Evolutionary conservation across 2,113 vertebrate genomes (phyloP), one percentile per base, ranked within the genome.

Genomic region (Pteruthius melanotis): DNA sequence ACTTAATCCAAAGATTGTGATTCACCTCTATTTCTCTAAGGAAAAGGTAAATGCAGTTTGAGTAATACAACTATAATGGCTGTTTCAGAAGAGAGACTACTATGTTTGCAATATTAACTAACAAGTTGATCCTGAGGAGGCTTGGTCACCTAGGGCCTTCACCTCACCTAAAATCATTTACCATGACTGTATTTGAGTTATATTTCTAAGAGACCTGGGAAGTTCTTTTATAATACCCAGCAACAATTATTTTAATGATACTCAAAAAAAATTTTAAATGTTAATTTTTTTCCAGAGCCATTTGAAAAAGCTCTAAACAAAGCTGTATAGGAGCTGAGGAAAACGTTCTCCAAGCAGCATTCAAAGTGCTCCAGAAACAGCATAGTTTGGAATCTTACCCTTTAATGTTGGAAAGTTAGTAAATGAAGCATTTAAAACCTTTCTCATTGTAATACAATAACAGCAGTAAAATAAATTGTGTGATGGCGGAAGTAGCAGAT

Each of bases 301-400:
- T 84, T 74, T 93, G 45, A 70, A 52, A 66, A 87, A 95, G 16
- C 13, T 61, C 10, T 44, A 65, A 77, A 61, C 12, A 77, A 64
- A 83, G 8, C 8, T 27, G 11, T 72, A 18, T 4, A 74, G 17
- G 19, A 54, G 4, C 11, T 0, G 0, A 90, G 19, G 9, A 21
- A 56, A 17, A 7, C 31, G 28, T 56, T 92, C 47, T 75, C 39
- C 56, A 75, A 10, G 37, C 9, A 35, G 21, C 39, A 13, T 59
- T 74, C 33, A 59, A 52, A 68, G 19, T 37, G n/a, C 33, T 89
- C 79, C 52, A 68, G 47, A 92, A 84, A 78, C 11, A 57, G 13
- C 49, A 66, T 9, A 33, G 12, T 70, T 70, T 71, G 54, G 37
- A 75, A 70, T 50, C 14, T 71, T 77, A 30, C 3, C 4, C 13